These are phyloP conservation scores for Plecturocebus donacophilus DNA, from an alignment of 2,113 vertebrate genomes.

Conservation along the genomic window DNA sequence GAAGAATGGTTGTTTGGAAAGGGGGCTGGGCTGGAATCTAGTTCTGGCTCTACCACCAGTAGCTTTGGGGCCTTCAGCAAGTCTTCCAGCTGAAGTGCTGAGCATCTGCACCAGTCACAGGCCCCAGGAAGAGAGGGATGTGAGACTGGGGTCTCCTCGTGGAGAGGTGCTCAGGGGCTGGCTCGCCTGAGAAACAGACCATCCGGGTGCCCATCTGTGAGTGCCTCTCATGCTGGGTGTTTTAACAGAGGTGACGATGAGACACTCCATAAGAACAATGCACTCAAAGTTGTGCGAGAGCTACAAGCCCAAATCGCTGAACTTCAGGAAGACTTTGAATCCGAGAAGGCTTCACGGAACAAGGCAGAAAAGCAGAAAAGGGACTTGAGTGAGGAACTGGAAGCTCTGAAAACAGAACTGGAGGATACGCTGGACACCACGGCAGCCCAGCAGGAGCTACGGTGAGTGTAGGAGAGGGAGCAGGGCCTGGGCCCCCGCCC, in stretches of 20 bases:
- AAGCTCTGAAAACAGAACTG: constrained; percentile 97
- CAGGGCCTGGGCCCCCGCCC: rapidly evolving
- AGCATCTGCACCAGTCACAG: background rate
- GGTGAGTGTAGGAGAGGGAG: constrained; percentile 80
- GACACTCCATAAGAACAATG: constrained; percentile 93
- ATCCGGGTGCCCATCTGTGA: rapidly evolving
- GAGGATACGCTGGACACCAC: constrained; percentile 99
- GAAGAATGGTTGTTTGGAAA: background rate
- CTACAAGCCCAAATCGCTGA: constrained; percentile 96
- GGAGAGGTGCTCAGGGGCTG: rapidly evolving
- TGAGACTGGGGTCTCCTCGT: rapidly evolving
- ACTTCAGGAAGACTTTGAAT: constrained; percentile 97
- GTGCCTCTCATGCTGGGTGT: background rate
- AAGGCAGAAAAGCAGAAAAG: constrained; percentile 98
- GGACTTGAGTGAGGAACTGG: constrained; percentile 96
- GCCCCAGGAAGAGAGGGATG: background rate
- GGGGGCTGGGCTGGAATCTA: background rate
- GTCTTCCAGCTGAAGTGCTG: background rate
- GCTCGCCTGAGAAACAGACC: background rate
- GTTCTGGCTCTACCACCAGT: background rate
- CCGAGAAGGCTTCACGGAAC: constrained; percentile 93
- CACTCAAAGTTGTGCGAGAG: constrained; percentile 94
- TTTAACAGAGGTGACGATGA: constrained; percentile 94
- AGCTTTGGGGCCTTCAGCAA: background rate
- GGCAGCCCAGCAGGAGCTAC: constrained; percentile 97